phyloP scores from a whole-genome alignment of 2,797 vertebrate species.

The Hippoglossus hippoglossus region DNA sequence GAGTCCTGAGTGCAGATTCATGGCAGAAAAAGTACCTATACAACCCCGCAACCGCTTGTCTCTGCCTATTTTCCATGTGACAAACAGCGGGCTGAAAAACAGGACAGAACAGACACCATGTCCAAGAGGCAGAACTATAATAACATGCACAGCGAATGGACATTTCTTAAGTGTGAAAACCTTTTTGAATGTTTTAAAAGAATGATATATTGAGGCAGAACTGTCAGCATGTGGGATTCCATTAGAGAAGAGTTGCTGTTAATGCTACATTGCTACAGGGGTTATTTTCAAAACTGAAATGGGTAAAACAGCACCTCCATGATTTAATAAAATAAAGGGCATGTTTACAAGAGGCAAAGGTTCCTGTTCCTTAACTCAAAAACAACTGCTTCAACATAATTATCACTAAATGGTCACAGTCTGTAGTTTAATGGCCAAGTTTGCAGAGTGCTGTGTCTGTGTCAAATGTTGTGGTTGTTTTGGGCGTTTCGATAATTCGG shows the following conservation, averaged over 20 bases:
- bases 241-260: neutral
- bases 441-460: constrained; percentile 20
- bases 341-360: neutral
- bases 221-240: neutral
- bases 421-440: neutral
- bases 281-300: neutral
- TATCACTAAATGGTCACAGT: neutral
- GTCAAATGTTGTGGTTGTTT: constrained; percentile 39
- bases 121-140: constrained; percentile 15
- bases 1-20: constrained; percentile 99
- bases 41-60: constrained; percentile 99
- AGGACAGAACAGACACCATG: constrained; percentile 19
- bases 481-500: constrained; percentile 58
- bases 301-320: neutral
- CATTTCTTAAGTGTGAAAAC: constrained; percentile 10
- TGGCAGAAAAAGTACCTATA: constrained; percentile 99
- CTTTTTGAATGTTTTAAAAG: neutral
- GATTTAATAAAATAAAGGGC: neutral
- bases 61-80: constrained; percentile 99
- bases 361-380: neutral
- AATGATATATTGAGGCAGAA: no score
- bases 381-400: neutral
- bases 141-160: constrained; percentile 3
- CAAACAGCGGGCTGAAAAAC: constrained; percentile 96
- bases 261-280: constrained; percentile 1